These are phyloP conservation scores for Malachius bipustulatus DNA, from an alignment of 2,888 invertebrate species.

Conservation along the genomic window DNA sequence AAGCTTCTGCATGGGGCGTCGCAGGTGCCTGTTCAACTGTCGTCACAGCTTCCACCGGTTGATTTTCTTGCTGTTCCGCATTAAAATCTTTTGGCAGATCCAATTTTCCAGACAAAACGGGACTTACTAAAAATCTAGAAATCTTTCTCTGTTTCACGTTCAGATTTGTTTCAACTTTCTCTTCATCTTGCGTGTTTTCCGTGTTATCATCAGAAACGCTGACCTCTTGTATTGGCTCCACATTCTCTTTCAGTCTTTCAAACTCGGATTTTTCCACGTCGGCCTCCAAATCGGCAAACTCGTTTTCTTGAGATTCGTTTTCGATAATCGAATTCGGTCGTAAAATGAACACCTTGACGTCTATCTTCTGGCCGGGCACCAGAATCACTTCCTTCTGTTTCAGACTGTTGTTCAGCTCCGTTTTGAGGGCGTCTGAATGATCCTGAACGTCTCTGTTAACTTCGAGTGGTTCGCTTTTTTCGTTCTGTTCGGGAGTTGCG, in stretches of 20 bases:
- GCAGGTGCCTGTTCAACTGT: conserved; percentile 6
- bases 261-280: conserved; percentile 4
- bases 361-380: conserved; percentile 31
- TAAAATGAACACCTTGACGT: conserved; percentile 31
- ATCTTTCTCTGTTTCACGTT: conserved; percentile 54
- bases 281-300: conserved; percentile 19
- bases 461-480: conserved; percentile 1
- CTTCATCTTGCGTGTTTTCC: conserved; percentile 8
- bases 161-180: conserved; percentile 12
- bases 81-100: conserved; percentile 33
- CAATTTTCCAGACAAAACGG: conserved; percentile 51
- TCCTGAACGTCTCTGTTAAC: conserved; percentile 13
- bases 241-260: conserved; percentile 7
- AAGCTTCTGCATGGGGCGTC: conserved; percentile 15
- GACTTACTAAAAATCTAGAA: conserved; percentile 71
- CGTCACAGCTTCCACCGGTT: conserved; percentile 18
- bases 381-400: conserved; percentile 23
- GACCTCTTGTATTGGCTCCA: neutral
- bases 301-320: conserved; percentile 6
- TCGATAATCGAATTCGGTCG: conserved; percentile 19
- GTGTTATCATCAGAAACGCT: neutral
- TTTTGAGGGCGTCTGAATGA: conserved; percentile 25
- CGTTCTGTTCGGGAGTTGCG: neutral
- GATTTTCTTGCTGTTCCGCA: conserved; percentile 6
- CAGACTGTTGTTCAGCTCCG: conserved; percentile 27